These are phyloP conservation scores for Vidua chalybeata DNA, from an alignment of 2,113 vertebrate genomes.

Conservation along the genomic window DNA sequence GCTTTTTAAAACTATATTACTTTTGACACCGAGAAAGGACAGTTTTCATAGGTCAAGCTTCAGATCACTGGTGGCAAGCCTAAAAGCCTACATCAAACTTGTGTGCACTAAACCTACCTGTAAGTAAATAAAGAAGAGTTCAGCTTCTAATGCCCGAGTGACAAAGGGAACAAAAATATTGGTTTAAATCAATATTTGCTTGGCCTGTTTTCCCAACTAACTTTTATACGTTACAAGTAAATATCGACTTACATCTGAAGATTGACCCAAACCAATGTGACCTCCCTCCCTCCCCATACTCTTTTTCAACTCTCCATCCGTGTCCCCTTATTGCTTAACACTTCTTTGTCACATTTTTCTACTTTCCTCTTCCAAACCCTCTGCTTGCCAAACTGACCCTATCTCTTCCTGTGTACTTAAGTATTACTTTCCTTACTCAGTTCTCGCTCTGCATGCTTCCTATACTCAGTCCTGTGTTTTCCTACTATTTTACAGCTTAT, in stretches of 20 bases:
- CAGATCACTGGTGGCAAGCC: constrained; percentile 1
- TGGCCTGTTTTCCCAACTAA: constrained; percentile 19
- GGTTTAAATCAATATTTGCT: constrained; percentile 58
- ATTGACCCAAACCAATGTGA: neutral
- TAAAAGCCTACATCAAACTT: constrained; percentile 42
- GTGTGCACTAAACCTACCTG: neutral
- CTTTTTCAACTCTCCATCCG: neutral
- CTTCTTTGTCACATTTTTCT: neutral
- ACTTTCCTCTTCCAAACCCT: neutral
- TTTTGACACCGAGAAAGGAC: constrained; percentile 16
- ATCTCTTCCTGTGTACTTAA: neutral
- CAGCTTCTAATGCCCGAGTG: constrained; percentile 5
- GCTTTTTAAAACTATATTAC: constrained; percentile 17
- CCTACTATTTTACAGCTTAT: neutral
- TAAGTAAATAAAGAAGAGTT: constrained; percentile 54
- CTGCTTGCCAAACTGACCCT: neutral
- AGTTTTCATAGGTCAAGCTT: constrained; percentile 44
- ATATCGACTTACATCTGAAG: neutral
- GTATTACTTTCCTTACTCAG: neutral
- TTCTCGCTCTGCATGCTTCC: neutral
- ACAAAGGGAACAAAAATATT: constrained; percentile 35
- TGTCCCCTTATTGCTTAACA: neutral
- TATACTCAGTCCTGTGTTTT: neutral
- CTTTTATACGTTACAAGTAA: constrained; percentile 27
- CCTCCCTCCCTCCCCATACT: neutral